Evolutionary conservation across 1,140 invertebrate genomes (phyloP).

Genomic region (Lanistes nyassanus): DNA sequence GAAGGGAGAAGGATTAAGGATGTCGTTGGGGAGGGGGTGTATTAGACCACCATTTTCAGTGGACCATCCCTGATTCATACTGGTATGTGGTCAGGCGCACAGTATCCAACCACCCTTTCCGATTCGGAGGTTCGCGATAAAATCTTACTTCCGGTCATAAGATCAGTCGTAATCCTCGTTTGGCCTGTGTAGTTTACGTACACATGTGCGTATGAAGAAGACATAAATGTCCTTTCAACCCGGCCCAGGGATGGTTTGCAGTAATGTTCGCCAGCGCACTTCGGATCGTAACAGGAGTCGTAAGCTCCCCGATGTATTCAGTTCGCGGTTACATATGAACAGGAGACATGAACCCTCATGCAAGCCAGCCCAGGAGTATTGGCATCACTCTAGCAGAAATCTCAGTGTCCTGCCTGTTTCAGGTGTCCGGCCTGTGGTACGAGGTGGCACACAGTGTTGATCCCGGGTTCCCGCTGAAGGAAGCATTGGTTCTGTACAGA

Average conservation of each 20-base stretch:
- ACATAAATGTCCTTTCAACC: too few relatives aligned
- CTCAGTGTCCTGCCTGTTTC: not conserved
- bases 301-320: not conserved
- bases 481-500: conserved; percentile 8
- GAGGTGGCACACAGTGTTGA: conserved; percentile 11
- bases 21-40: not conserved
- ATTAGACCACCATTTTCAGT: not conserved
- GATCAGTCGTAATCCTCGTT: not conserved
- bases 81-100: not conserved
- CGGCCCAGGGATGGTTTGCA: too few relatives aligned
- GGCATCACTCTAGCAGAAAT: not conserved
- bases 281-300: too few relatives aligned
- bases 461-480: not conserved
- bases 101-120: not conserved
- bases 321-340: not conserved
- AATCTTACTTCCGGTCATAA: not conserved
- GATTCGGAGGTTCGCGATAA: not conserved
- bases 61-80: not conserved
- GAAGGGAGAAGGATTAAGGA: not conserved
- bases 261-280: too few relatives aligned
- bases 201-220: too few relatives aligned
- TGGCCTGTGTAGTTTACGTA: not conserved
- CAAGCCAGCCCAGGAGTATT: too few relatives aligned
- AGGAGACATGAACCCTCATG: too few relatives aligned
- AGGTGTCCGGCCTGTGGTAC: conserved; percentile 28